These are phyloP conservation scores for Amniataba percoides DNA, from an alignment of 2,797 vertebrate species.

Conservation along the genomic window DNA sequence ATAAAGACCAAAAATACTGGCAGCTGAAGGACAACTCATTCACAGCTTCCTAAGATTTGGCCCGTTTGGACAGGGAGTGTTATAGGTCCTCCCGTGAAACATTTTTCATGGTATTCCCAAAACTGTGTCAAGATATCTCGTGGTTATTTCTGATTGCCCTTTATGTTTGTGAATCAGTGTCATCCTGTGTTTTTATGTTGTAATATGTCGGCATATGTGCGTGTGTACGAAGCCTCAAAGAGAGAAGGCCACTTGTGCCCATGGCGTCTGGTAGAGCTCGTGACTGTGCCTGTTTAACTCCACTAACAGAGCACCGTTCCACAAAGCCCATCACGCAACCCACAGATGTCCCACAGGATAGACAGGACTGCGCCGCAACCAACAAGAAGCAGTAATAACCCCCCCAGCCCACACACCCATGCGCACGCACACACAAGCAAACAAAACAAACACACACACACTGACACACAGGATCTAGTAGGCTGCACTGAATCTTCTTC, in stretches of 20 bases:
- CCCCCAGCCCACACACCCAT: slow-evolving; percentile 57
- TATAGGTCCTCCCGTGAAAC: slow-evolving; percentile 29
- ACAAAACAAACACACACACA: slow-evolving; percentile 43
- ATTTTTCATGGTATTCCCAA: slow-evolving; percentile 28
- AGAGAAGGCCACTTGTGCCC: slow-evolving; percentile 80
- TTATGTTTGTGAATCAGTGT: slow-evolving; percentile 51
- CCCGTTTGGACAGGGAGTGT: slow-evolving; percentile 36
- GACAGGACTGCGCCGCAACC: slow-evolving; percentile 75
- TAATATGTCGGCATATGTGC: slow-evolving; percentile 63
- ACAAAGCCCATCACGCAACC: slow-evolving; percentile 85
- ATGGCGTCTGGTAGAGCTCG: slow-evolving; percentile 83
- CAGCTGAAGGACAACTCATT: slow-evolving; percentile 63
- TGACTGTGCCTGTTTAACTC: slow-evolving; percentile 87
- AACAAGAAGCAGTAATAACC: slow-evolving; percentile 76
- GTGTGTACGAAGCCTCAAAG: slow-evolving; percentile 73
- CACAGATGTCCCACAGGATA: slow-evolving; percentile 87
- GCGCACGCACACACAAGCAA: slow-evolving; percentile 33
- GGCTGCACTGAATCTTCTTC: slow-evolving; percentile 37
- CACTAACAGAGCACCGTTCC: slow-evolving; percentile 82
- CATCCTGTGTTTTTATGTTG: slow-evolving; percentile 42
- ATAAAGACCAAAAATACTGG: slow-evolving; percentile 68
- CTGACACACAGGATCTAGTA: slow-evolving; percentile 34
- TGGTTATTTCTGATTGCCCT: slow-evolving; percentile 28
- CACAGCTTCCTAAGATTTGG: slow-evolving; percentile 57
- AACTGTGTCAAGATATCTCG: slow-evolving; percentile 32